Evolutionary conservation across 2,797 vertebrate species (phyloP).

Genomic region (Gallinago nigripennis): DNA sequence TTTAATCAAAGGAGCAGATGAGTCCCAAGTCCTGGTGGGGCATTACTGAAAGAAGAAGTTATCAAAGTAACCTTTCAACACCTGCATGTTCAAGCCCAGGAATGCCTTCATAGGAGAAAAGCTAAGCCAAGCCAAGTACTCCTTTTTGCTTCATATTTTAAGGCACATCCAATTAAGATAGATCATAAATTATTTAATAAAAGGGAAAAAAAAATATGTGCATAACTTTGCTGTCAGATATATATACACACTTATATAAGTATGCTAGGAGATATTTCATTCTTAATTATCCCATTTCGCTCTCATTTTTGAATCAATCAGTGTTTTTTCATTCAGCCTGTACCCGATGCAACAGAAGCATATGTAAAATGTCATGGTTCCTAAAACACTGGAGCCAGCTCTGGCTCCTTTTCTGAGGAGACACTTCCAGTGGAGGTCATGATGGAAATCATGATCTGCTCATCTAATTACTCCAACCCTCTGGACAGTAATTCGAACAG

Average conservation of each 20-base stretch:
- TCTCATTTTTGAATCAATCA: not conserved
- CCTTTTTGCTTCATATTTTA: not conserved
- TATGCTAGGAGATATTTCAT: not conserved
- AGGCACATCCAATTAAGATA: not conserved
- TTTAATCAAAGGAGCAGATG: constrained; percentile 4
- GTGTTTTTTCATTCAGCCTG: not conserved
- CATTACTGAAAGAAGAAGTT: not conserved
- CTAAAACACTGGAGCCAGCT: not conserved
- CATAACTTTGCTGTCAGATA: not conserved
- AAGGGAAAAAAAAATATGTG: not conserved
- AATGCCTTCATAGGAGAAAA: not conserved
- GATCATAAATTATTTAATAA: not conserved
- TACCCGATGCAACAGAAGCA: not conserved
- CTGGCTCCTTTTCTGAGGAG: not conserved
- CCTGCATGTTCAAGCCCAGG: not conserved
- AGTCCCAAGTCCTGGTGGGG: not conserved
- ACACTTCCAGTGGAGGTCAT: not conserved
- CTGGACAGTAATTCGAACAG: not conserved
- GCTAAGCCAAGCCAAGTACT: not conserved
- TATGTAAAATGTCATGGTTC: rapidly evolving
- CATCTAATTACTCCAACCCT: not conserved
- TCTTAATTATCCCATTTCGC: not conserved
- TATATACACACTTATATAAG: not conserved
- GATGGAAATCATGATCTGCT: not conserved
- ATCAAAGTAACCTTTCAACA: constrained; percentile 19